Percentiles rank a stretch among this genome's conserved stretches.
phyloP scores from a whole-genome alignment of 2,888 invertebrate genomes.

The Ramazzottius varieornatus region DNA sequence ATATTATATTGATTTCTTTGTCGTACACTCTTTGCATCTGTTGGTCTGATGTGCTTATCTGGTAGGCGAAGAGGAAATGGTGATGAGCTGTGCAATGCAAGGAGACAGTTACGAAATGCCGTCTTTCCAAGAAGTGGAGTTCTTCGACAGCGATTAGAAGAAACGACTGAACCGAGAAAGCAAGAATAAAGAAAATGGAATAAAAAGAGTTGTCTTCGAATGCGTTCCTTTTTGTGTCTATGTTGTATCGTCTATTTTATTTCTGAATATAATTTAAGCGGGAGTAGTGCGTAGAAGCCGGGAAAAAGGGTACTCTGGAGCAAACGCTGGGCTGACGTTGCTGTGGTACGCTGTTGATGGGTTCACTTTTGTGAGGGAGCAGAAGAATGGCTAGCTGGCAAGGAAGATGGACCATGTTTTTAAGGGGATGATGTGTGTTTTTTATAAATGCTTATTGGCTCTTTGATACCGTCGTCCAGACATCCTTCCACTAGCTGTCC shows the following conservation, averaged over 20 bases:
- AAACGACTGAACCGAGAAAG: background rate
- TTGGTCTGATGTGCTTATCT: no score
- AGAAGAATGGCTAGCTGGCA: no score
- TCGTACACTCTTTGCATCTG: no score
- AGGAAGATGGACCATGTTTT: no score
- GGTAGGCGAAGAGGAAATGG: background rate
- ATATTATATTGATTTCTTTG: no score
- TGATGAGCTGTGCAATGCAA: background rate
- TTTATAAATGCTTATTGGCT: no score
- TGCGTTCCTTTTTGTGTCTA: background rate
- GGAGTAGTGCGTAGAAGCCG: background rate
- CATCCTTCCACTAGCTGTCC: no score
- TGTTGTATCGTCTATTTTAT: background rate
- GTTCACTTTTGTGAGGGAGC: no score
- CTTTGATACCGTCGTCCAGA: no score
- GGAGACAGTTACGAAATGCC: background rate
- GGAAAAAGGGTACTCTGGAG: background rate
- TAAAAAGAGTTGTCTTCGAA: background rate
- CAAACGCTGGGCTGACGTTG: background rate
- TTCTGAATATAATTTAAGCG: background rate
- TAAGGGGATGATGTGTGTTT: no score
- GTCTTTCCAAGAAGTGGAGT: background rate
- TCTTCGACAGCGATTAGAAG: background rate
- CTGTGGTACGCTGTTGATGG: conserved; percentile 2
- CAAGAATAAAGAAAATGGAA: background rate